A percentile compares a stretch with the other conserved stretches of the same genome.
phyloP scores from a whole-genome alignment of 2,888 invertebrate species.

The Spilarctia lutea region DNA sequence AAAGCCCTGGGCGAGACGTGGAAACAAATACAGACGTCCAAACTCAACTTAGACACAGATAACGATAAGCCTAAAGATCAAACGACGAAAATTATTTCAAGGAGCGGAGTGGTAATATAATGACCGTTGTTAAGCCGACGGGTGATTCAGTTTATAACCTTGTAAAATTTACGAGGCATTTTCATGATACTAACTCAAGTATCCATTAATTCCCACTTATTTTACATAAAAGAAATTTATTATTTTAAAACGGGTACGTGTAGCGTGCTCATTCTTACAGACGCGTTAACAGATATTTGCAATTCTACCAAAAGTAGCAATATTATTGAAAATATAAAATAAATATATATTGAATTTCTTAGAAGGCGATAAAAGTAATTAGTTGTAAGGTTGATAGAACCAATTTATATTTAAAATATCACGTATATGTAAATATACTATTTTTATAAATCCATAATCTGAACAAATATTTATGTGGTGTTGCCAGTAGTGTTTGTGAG shows the following conservation, averaged over 20 bases:
- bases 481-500: not conserved
- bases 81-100: slow-evolving; percentile 79
- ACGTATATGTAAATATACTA: not conserved
- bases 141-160: slow-evolving; percentile 73
- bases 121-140: slow-evolving; percentile 57
- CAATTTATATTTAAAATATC: not conserved
- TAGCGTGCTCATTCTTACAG: slow-evolving; percentile 51
- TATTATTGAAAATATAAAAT: too few species aligned
- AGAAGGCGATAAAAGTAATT: not conserved
- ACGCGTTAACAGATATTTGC: not conserved
- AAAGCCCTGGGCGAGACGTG: slow-evolving; percentile 95
- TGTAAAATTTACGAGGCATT: slow-evolving; percentile 76
- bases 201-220: slow-evolving; percentile 80
- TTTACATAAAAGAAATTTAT: slow-evolving; percentile 71
- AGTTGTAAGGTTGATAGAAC: not conserved
- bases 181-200: slow-evolving; percentile 73
- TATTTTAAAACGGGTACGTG: slow-evolving; percentile 60
- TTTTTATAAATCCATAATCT: not conserved
- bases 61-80: slow-evolving; percentile 74
- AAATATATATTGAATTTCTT: not conserved
- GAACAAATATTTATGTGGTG: not conserved
- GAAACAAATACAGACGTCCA: slow-evolving; percentile 90
- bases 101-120: slow-evolving; percentile 84
- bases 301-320: not conserved
- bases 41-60: slow-evolving; percentile 67